Percentiles rank a stretch among this genome's conserved stretches.
Conservation (phyloP, 2,113 vertebrate genomes). For the Leptocoma aspasia region DNA sequence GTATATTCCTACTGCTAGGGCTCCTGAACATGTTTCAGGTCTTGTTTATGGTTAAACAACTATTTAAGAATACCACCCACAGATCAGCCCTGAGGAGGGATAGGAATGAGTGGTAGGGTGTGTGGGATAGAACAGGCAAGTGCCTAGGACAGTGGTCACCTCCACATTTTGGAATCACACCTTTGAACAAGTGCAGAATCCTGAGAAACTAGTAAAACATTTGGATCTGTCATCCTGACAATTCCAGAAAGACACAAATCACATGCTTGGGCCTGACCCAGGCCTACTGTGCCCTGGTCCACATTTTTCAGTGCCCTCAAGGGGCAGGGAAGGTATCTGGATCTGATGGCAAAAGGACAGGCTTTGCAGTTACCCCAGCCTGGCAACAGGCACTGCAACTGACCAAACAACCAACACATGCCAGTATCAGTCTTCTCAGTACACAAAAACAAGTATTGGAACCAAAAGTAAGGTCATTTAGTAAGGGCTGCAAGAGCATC, state of each 20-base stretch:
- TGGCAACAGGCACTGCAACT: no score
- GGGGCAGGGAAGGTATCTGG: neutral
- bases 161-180: neutral
- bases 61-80: neutral
- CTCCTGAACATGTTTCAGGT: neutral
- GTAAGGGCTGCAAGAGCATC: neutral
- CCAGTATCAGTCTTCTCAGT: neutral
- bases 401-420: neutral
- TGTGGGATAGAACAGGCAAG: neutral
- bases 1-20: neutral
- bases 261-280: neutral
- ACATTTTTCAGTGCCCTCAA: neutral
- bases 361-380: neutral
- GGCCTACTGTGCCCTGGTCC: neutral
- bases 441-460: neutral
- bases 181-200: neutral
- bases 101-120: neutral
- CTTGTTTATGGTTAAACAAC: neutral
- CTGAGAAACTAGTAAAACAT: neutral
- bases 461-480: neutral
- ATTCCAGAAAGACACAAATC: neutral
- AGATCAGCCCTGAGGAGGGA: neutral
- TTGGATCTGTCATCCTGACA: neutral
- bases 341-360: neutral
- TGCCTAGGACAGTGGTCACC: neutral